Conservation (phyloP, 1,140 invertebrate species). For the Sitobion miscanthi region DNA sequence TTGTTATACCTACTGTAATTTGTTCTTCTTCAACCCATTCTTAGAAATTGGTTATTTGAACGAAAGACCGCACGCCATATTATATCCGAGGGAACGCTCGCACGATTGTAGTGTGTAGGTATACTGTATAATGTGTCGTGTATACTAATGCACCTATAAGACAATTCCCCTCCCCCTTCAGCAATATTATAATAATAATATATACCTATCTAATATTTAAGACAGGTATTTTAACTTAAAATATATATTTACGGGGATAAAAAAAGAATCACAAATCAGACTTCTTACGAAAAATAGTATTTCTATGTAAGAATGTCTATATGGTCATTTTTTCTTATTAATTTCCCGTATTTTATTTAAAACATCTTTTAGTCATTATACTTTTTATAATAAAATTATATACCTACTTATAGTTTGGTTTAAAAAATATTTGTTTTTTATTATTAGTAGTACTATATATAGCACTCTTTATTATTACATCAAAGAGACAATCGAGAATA, state of each 20-base stretch:
- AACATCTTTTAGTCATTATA: neutral
- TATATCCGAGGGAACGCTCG: neutral
- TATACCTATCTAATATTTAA: neutral
- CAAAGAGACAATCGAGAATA: neutral
- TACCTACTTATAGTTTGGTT: neutral
- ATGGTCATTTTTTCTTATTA: neutral
- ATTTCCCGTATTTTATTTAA: neutral
- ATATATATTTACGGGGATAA: neutral
- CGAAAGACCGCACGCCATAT: neutral
- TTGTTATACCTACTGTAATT: slow-evolving; percentile 8
- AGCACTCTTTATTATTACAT: neutral
- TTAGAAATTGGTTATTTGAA: slow-evolving; percentile 7
- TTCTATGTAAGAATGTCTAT: neutral
- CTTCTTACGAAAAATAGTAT: neutral
- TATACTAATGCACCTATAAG: neutral
- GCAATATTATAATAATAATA: neutral
- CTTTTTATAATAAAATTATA: neutral
- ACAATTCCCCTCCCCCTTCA: neutral
- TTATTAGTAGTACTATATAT: neutral
- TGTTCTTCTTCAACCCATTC: slow-evolving; percentile 1
- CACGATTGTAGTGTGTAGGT: neutral
- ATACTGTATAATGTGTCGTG: neutral
- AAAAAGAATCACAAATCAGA: neutral
- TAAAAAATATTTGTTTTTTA: neutral
- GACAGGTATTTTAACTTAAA: neutral